Evolutionary conservation across 2,113 vertebrate genomes (phyloP), one percentile per base, ranked within the genome.

Genomic region (Eulacestoma nigropectus): DNA sequence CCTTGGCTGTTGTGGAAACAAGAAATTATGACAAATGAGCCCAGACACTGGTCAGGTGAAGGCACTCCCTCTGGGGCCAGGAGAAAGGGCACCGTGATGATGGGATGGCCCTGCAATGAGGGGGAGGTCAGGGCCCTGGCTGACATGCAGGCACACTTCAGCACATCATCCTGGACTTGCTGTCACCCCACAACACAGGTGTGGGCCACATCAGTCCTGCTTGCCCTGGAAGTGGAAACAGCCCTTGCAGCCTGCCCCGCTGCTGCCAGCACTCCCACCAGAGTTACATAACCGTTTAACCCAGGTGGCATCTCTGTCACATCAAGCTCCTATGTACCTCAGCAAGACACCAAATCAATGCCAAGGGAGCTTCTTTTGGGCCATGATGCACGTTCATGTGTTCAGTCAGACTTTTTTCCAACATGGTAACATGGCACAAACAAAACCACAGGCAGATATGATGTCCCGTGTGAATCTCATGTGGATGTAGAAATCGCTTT

Each of bases 21-120:
- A 94, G 84, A 93, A 95, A 62, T 59, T 70, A 49, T 67, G 89
- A 90, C 84, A 74, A 88, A 80, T 72, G 75, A 94, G 81, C 88
- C 92, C 89, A 94, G 93, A 76, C 73, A 90, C 73, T 11, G 17
- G 69, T 72, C 72, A 87, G 74, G 73, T 97, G 95, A 92, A 81
- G 26, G 39, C 49, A 21, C 68, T 93, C 88, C 69, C 84, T 32
- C 39, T 30, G 62, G 80, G 55, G n/a, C 44, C 62, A 70, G 44
- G 77, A 79, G 60, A 35, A 83, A 52, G 7, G 27, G 35, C 69
- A 76, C 22, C 0, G 6, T 46, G n/a, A 18, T n/a, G 63, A 91
- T 90, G 59, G 41, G 42, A 25, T 27, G 68, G 75, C 94, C 87
- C 87, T 89, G 87, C 44, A 88, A 89, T 42, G 70, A 67, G 82